A percentile compares a stretch with the other conserved stretches of the same genome.
These are phyloP conservation scores for Girardinus metallicus DNA, from an alignment of 2,797 vertebrate genomes.

Conservation along the genomic window DNA sequence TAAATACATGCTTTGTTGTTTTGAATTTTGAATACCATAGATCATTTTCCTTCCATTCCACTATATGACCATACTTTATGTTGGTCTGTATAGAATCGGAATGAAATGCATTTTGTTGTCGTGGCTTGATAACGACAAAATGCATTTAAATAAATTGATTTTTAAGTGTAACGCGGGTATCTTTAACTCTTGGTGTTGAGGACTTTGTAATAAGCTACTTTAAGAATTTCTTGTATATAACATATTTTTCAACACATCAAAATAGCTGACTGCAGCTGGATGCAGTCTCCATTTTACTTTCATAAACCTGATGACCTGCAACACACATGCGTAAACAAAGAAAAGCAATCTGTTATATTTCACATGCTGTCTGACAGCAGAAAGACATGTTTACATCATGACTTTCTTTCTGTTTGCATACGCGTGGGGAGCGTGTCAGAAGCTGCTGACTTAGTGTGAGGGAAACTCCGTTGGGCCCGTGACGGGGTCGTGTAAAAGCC, in stretches of 20 bases:
- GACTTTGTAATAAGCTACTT: background rate
- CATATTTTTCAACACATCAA: background rate
- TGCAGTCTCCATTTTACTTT: background rate
- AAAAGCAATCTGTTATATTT: background rate
- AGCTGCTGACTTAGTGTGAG: slow-evolving; percentile 6
- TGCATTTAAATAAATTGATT: background rate
- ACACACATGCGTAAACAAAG: background rate
- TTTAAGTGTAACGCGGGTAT: background rate
- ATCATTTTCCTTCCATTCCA: background rate
- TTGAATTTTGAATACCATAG: background rate
- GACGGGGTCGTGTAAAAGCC: slow-evolving; percentile 24
- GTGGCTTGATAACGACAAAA: background rate
- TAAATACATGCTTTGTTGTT: background rate
- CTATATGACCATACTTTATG: background rate
- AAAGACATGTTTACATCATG: background rate
- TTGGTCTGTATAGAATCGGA: background rate
- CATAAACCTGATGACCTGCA: background rate
- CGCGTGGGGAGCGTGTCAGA: background rate
- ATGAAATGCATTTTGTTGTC: background rate
- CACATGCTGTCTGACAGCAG: background rate
- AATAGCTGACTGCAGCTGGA: background rate
- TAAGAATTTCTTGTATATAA: background rate
- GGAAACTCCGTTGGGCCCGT: slow-evolving; percentile 15
- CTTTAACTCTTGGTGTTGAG: background rate
- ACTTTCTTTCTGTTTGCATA: background rate